Evolutionary conservation across 2,113 vertebrate genomes (phyloP).

Genomic region (Megaceryle torquata): DNA sequence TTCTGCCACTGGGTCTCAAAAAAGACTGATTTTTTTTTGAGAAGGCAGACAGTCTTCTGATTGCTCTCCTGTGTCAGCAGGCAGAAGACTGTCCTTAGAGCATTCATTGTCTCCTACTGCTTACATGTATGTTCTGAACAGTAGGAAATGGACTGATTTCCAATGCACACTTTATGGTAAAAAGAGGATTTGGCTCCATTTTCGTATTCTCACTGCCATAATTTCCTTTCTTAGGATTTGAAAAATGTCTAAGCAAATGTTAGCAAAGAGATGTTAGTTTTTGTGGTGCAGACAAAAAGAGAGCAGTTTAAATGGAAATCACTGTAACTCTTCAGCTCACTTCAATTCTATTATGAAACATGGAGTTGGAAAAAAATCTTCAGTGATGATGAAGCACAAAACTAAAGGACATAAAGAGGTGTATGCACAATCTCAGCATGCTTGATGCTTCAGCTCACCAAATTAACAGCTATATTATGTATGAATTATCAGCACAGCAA

Average conservation of each 20-base stretch:
- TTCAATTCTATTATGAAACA: constrained; percentile 41
- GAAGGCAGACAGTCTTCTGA: constrained; percentile 38
- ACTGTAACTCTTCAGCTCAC: constrained; percentile 22
- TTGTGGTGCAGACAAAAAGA: constrained; percentile 35
- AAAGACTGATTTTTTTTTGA: neutral
- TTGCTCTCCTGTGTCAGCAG: constrained; percentile 42
- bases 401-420: constrained; percentile 4
- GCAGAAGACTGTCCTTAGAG: constrained; percentile 32
- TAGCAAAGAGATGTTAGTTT: constrained; percentile 25
- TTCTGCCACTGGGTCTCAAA: neutral
- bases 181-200: constrained; percentile 52
- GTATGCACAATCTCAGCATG: neutral
- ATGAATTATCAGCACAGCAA: neutral
- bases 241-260: constrained; percentile 57
- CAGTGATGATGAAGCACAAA: neutral
- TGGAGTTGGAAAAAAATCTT: neutral
- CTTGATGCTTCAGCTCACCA: neutral
- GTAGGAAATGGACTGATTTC: constrained; percentile 40
- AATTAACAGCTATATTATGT: neutral
- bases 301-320: constrained; percentile 46
- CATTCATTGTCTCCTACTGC: constrained; percentile 53
- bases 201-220: constrained; percentile 42
- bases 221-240: constrained; percentile 53
- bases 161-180: constrained; percentile 19
- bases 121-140: constrained; percentile 45